A percentile compares a stretch with the other conserved stretches of the same genome.
Evolutionary conservation across 2,797 vertebrate species (phyloP).

Genomic region (Nothura maculosa): DNA sequence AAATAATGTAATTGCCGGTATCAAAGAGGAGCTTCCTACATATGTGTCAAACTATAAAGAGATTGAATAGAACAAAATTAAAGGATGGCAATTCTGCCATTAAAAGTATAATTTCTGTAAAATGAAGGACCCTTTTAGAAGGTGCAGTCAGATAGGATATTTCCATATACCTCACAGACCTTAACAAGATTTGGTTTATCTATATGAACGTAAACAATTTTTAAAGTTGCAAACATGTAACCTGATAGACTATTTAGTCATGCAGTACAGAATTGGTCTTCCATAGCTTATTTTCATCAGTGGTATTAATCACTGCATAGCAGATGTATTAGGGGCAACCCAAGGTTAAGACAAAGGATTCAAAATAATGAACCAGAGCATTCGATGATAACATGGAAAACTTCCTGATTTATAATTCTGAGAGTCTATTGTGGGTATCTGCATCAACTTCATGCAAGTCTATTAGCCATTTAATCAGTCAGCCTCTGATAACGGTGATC

Average conservation of each 20-base stretch:
- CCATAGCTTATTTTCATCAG: conserved; percentile 76
- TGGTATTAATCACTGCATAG: conserved; percentile 74
- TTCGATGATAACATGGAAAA: conserved; percentile 63
- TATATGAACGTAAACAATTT: conserved; percentile 66
- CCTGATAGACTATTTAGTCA: conserved; percentile 72
- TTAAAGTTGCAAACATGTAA: conserved; percentile 69
- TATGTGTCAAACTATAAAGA: not conserved
- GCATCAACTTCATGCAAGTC: not conserved
- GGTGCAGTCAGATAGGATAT: not conserved
- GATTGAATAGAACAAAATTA: not conserved
- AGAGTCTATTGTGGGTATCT: not conserved
- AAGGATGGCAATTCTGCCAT: not conserved
- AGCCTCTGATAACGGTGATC: conserved; percentile 60
- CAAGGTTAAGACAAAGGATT: conserved; percentile 77
- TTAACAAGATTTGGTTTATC: conserved; percentile 65
- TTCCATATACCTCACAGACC: not conserved
- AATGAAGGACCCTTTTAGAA: not conserved
- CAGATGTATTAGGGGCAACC: conserved; percentile 65
- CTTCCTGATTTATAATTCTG: conserved; percentile 69
- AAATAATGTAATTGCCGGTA: not conserved
- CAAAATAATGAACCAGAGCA: conserved; percentile 66
- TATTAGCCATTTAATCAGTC: conserved; percentile 72
- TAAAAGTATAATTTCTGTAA: not conserved
- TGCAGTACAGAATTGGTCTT: conserved; percentile 59
- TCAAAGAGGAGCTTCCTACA: not conserved